Base-by-base conservation (phyloP, 2,113 vertebrate species). In the Cephalopholis sonnerati region DNA sequence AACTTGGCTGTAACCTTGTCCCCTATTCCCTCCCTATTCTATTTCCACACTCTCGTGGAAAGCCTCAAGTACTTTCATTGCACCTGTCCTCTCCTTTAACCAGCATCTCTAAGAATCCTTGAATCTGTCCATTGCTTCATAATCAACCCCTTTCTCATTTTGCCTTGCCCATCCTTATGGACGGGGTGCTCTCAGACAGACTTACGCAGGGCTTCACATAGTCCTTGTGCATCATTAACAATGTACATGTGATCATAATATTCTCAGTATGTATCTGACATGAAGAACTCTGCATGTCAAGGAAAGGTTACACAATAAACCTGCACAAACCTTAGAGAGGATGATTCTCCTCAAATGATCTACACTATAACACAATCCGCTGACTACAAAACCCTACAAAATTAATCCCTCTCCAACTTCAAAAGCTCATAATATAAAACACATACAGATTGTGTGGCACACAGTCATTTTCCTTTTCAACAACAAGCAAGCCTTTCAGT, bases 1-100 rank as follows among this genome's bases (percentile, higher is more conserved):
- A 50, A 59, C 53, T 58, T 58, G n/a, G 50, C 53, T 46, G 1
- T 75, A 82, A 63, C 72, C 71, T 63, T 74, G 57, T 44, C 27
- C 36, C 32, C 29, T 50, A 68, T 71, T 62, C 29, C 36, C 53
- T 70, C 36, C 39, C 18, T 55, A 24, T 82, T 65, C 15, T 67
- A 20, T 73, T 73, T 77, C 76, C 1, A 2, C 55, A 68, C 32
- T 78, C 4, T 36, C 32, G 15, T 74, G 9, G 13, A 84, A 63
- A 44, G 11, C 41, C 41, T 9, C 11, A 12, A 55, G 17, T 29
- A 50, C 54, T 48, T 66, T 57, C 39, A n/a, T 25, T 22, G 27
- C 41, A 18, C 20, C 25, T 53, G 66, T 53, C 20, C 27, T 36
- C 46, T 51, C 48, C 5, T 68, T 20, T 51, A 68, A 29, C 25